A percentile compares a stretch with the other conserved stretches of the same genome.
Evolutionary conservation across 2,113 vertebrate genomes (phyloP).

Genomic region (Gymnogyps californianus): DNA sequence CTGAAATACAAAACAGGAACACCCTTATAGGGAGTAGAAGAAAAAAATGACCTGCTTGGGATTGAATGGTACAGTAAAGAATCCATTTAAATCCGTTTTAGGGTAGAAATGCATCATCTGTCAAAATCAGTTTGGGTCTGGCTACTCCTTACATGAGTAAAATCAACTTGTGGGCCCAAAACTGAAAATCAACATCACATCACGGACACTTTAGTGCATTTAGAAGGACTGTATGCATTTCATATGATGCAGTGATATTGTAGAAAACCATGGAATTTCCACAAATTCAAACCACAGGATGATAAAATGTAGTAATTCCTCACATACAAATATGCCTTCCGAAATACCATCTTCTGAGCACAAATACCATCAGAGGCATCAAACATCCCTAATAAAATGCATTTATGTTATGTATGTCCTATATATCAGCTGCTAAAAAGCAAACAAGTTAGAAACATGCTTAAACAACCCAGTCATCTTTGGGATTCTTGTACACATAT

Average conservation of each 20-base stretch:
- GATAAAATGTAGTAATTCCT: neutral
- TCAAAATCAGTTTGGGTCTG: neutral
- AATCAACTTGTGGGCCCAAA: neutral
- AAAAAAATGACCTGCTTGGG: neutral
- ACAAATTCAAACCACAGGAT: neutral
- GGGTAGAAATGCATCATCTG: neutral
- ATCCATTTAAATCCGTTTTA: neutral
- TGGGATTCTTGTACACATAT: neutral
- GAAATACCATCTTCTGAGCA: neutral
- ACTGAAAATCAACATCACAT: neutral
- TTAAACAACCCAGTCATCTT: neutral
- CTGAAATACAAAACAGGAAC: constrained; percentile 30
- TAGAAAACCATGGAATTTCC: neutral
- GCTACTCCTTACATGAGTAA: neutral
- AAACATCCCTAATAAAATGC: neutral
- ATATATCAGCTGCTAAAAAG: neutral
- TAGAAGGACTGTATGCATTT: neutral
- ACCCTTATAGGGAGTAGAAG: neutral
- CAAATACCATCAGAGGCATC: neutral
- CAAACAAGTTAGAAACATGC: neutral
- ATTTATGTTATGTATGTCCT: neutral
- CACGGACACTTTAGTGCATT: neutral
- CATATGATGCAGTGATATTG: neutral
- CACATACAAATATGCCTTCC: neutral
- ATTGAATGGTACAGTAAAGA: neutral